Percentiles rank a stretch among this genome's conserved stretches.
Evolutionary conservation across 2,888 invertebrate species (phyloP).

Genomic region (Noctua fimbriata): DNA sequence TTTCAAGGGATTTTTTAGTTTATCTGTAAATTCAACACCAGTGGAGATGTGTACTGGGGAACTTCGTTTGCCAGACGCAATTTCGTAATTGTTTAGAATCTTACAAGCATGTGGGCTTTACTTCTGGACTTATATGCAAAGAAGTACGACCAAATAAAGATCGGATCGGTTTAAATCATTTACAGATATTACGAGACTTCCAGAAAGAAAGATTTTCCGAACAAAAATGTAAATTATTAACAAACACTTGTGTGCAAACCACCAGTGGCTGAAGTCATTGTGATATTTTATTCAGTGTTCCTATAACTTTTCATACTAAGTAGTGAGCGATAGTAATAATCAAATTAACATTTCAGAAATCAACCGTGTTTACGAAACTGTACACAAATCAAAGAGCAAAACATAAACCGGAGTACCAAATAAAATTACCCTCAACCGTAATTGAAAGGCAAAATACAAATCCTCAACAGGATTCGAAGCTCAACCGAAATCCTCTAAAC

Average conservation of each 20-base stretch:
- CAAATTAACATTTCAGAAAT: background rate
- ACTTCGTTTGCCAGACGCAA: background rate
- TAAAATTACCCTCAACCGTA: conserved; percentile 18
- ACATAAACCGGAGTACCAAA: conserved; percentile 5
- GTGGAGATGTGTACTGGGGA: too few species aligned
- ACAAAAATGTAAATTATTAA: background rate
- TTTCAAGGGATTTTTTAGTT: conserved; percentile 19
- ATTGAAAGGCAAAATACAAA: conserved; percentile 40
- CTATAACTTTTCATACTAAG: background rate
- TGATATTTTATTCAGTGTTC: background rate
- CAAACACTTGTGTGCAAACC: background rate
- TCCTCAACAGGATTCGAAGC: conserved; percentile 36
- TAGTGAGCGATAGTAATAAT: background rate
- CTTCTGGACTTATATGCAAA: background rate
- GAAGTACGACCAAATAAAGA: background rate
- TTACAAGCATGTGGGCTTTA: background rate
- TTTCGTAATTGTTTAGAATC: background rate
- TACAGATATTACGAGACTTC: background rate
- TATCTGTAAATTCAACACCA: conserved; percentile 44
- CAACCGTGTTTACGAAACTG: background rate
- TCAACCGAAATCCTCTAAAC: conserved; percentile 42
- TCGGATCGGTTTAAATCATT: background rate
- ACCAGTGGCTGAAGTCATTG: background rate
- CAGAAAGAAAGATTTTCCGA: background rate
- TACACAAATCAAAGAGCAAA: background rate